A percentile compares a stretch with the other conserved stretches of the same genome.
These are phyloP conservation scores for Portevinia maculata DNA, from an alignment of 2,888 invertebrate genomes.

Conservation along the genomic window DNA sequence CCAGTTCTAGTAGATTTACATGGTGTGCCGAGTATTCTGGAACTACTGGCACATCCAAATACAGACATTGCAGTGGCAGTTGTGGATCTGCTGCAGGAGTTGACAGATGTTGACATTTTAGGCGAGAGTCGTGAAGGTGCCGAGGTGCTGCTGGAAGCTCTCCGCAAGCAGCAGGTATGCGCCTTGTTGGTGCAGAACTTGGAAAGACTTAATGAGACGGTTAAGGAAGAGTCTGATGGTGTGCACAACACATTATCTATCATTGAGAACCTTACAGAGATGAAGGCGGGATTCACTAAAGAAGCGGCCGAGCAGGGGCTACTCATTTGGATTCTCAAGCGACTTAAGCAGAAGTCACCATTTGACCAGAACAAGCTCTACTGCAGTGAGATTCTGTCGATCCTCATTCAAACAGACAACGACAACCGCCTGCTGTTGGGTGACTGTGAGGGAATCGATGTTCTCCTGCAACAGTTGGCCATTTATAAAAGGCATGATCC, in stretches of 20 bases:
- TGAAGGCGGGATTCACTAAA: constrained; percentile 91
- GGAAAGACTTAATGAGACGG: constrained; percentile 94
- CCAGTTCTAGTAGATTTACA: constrained; percentile 94
- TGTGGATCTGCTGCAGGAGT: constrained; percentile 88
- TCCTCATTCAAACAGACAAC: constrained; percentile 94
- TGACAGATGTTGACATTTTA: constrained; percentile 98
- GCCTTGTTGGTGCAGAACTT: constrained; percentile 96
- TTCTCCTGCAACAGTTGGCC: constrained; percentile 96
- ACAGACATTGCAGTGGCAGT: constrained; percentile 86
- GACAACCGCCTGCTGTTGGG: constrained; percentile 92
- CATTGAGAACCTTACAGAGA: constrained; percentile 97
- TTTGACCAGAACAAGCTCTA: constrained; percentile 98
- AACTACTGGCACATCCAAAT: constrained; percentile 97
- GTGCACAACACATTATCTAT: constrained; percentile 96
- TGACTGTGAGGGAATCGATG: constrained; percentile 96
- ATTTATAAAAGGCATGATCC: constrained; percentile 98
- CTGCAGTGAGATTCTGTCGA: constrained; percentile 97
- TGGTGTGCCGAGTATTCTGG: constrained; percentile 94
- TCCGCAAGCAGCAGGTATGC: constrained; percentile 95
- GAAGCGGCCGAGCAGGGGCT: constrained; percentile 96
- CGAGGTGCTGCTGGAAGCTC: constrained; percentile 92
- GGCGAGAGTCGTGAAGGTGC: constrained; percentile 95
- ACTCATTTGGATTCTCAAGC: constrained; percentile 94
- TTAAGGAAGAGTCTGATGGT: constrained; percentile 97
- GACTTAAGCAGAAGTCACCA: constrained; percentile 93